Evolutionary conservation across 92 coral and sea anemone species (phyloP), one percentile per base, ranked within the genome.

Genomic region (Isaurus tuberculatus): DNA sequence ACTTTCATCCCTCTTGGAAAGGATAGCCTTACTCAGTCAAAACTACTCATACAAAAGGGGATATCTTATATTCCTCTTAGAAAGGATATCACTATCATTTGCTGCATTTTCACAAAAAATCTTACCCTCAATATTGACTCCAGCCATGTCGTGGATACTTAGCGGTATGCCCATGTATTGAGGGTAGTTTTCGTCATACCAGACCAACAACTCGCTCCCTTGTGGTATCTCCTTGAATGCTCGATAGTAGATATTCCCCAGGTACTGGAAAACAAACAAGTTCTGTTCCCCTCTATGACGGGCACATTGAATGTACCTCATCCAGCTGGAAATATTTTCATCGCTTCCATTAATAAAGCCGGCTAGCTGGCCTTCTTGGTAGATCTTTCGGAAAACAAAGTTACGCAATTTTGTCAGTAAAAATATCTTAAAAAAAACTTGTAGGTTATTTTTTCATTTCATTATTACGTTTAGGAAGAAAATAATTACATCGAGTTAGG

Each of bases 291-390:
- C 87, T 44, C 85, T 92, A 74, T 90, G 89, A 0, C 99, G 95
- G 11, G 99, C 99, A 79, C 99, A 96, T 3, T 94, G 94, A 49
- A 96, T 94, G 44, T 90, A 96, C 22, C 98, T 75, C 99, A 96
- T 96, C 99, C 99, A 96, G 75, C 99, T 96, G 10, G 99, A 94
- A 4, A 75, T 27, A 22, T 81, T 91, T 80, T 90, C 91, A 70
- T 96, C 99, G 65, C 98, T 94, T 3, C 98, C 99, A 23, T 96
- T 98, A 7, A 96, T 86, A 68, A 79, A 96, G 65, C 72, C 89
- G 6, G 90, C 86, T 13, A 91, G 84, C 17, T 90, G 87, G 51
- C 92, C 90, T 30, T 91, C 89, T 4, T 88, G 92, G 84, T 88
- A 95, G 27, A 95, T 90, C 98, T 37, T 3, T n/a, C 20, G 2